Conservation (phyloP, 2,113 vertebrate genomes). For the Microcebus murinus region DNA sequence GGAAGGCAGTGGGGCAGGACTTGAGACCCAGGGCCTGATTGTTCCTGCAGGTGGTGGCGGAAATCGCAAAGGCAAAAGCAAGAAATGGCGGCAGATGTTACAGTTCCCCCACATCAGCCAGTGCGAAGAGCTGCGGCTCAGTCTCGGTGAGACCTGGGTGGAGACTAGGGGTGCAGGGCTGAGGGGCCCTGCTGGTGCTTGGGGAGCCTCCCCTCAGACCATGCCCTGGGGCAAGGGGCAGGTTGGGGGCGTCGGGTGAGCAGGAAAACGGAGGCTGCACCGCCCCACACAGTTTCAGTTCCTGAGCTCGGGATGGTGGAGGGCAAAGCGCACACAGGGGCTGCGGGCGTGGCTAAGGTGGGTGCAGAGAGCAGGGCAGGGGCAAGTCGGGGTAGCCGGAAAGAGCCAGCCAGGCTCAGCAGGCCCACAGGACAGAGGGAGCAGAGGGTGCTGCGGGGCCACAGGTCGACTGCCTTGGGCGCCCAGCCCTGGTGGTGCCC, state of each 20-base stretch:
- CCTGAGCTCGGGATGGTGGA: slow-evolving; percentile 27
- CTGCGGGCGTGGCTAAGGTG: not conserved
- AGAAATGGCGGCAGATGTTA: slow-evolving; percentile 99
- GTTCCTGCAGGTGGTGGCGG: slow-evolving; percentile 92
- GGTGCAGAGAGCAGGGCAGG: not conserved
- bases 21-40: not conserved
- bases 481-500: not conserved
- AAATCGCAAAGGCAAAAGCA: slow-evolving; percentile 98
- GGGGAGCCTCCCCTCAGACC: not conserved
- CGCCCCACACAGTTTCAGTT: slow-evolving; percentile 59
- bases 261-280: not conserved
- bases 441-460: not conserved
- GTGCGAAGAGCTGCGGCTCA: slow-evolving; percentile 95
- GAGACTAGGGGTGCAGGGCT: not conserved
- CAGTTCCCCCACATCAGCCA: slow-evolving; percentile 98
- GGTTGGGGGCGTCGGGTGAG: not conserved
- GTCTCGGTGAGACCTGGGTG: slow-evolving; percentile 87
- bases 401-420: not conserved
- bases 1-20: not conserved
- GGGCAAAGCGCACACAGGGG: not conserved
- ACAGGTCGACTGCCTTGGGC: not conserved
- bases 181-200: not conserved
- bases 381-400: not conserved
- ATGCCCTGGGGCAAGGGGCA: not conserved
- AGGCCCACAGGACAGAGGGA: not conserved